These are phyloP conservation scores for Sesia bembeciformis DNA, from an alignment of 2,888 invertebrate species.

Conservation along the genomic window DNA sequence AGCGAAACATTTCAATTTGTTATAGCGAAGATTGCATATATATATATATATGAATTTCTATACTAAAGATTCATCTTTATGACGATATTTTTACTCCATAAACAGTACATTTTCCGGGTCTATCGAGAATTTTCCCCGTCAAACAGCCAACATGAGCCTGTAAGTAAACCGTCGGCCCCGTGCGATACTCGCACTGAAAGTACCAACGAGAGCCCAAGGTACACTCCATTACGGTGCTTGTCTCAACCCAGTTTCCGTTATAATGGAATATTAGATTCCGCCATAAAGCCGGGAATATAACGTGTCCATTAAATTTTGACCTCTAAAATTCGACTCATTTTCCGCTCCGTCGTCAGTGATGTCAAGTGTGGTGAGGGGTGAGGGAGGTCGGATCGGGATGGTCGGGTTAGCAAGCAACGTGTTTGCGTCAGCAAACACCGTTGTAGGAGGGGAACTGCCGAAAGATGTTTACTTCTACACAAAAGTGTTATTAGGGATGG, in stretches of 20 bases:
- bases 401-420: constrained; percentile 23
- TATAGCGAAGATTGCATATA: no score
- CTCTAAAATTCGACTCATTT: constrained; percentile 28
- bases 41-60: no score
- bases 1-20: no score
- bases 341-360: constrained; percentile 7
- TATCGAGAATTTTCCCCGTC: no score
- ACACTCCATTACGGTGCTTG: constrained; percentile 45
- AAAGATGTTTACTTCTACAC: constrained; percentile 41
- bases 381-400: constrained; percentile 25
- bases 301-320: constrained; percentile 39
- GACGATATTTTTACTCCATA: no score
- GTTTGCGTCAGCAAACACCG: constrained; percentile 34
- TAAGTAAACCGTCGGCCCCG: background rate
- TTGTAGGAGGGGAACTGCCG: constrained; percentile 37
- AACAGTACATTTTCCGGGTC: no score
- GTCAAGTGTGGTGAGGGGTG: constrained; percentile 8
- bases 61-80: no score
- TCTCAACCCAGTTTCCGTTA: constrained; percentile 40
- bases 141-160: background rate
- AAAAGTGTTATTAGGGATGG: constrained; percentile 29
- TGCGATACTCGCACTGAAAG: background rate
- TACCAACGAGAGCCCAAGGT: constrained; percentile 22
- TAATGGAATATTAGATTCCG: constrained; percentile 64
- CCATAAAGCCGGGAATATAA: constrained; percentile 43